Evolutionary conservation across 2,888 invertebrate genomes (phyloP), one percentile per base, ranked within the genome.

Genomic region (Epicampocera succincta): DNA sequence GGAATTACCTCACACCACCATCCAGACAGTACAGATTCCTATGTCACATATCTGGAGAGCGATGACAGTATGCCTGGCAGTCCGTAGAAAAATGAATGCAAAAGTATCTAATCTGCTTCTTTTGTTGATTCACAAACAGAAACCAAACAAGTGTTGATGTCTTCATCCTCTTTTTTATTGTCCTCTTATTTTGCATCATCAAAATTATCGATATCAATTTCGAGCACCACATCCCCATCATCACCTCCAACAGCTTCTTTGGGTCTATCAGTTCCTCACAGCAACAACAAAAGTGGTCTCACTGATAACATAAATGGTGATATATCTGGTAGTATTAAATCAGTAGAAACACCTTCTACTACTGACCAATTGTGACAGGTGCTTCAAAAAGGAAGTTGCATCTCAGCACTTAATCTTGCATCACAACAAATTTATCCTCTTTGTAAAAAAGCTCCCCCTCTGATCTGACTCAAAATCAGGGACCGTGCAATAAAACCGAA

Each of bases 1-100:
- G 89, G 90, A 73, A 90, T 90, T 40, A 93, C 93, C 86, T 89
- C 89, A 76, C 93, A 94, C 87, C 93, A 94, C 85, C 96, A 96
- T 91, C 95, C 95, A 19, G 95, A 95, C 91, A 95, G 95, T 87
- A 95, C 95, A 72, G 91, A 97, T 92, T 97, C 96, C 91, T 97
- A 97, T 92, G 97, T 97, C 85, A 97, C 97, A 80, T 97, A 97
- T 92, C 94, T 97, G 87, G 97, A 97, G 91, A 97, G 96, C 91
- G 97, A 97, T 92, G 95, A 95, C 89, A 94, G 94, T 89, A 92
- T 95, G 86, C 94, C 94, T 63, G 94, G 94, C 85, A 95, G 95
- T 87, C 95, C 95, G 93, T 95, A 95, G 90, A 90, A 87, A 86
- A 84, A 76, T 87, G 86, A 87, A 84, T 85, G 84, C 90, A 89